phyloP scores from a whole-genome alignment of 2,797 vertebrate genomes.

The Mionectes olivaceus region DNA sequence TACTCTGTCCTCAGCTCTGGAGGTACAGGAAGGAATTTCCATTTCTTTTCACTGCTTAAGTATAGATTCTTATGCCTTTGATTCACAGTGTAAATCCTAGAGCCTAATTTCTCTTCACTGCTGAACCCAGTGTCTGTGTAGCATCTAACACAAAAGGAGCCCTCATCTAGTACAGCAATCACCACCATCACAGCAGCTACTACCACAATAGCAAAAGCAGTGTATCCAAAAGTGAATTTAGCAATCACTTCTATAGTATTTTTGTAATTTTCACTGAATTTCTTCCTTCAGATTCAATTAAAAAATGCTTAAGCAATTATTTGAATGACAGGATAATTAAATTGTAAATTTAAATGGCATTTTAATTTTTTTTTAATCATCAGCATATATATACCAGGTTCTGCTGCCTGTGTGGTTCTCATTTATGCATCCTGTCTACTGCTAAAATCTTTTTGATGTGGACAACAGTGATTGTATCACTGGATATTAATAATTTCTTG shows the following conservation, averaged over 20 bases:
- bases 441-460: constrained; percentile 62
- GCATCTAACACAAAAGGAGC: background rate
- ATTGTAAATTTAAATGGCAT: constrained; percentile 55
- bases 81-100: background rate
- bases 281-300: constrained; percentile 43
- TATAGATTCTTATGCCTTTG: background rate
- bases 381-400: background rate
- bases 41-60: background rate
- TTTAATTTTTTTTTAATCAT: background rate
- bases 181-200: background rate
- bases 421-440: background rate
- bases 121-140: background rate
- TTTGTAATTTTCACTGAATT: constrained; percentile 15
- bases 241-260: background rate
- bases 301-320: constrained; percentile 22
- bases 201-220: background rate
- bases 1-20: background rate
- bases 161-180: background rate
- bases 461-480: constrained; percentile 49
- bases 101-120: background rate
- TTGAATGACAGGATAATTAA: constrained; percentile 59
- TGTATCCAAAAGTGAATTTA: background rate
- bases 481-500: constrained; percentile 58
- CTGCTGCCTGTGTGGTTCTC: background rate
- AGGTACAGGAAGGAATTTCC: background rate